Conservation (phyloP, 35 echinoderm and acorn worm genomes). For the Heliocidaris tuberculata region DNA sequence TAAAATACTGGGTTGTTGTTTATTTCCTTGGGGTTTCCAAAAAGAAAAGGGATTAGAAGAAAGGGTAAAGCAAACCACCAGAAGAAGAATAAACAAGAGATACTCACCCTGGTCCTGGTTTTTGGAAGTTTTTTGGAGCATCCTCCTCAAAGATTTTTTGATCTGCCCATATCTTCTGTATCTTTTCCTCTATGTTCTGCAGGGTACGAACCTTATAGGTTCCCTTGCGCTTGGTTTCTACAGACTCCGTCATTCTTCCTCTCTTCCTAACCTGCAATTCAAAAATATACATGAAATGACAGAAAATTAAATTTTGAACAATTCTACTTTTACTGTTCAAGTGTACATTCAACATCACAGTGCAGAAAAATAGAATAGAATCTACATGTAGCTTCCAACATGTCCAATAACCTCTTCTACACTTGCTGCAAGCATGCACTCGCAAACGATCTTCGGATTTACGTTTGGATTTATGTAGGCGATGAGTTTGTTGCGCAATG, state of each 20-base stretch:
- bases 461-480: too few species aligned
- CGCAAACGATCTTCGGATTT: too few species aligned
- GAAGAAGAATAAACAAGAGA: background rate
- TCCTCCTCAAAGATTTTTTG: constrained; percentile 96
- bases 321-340: background rate
- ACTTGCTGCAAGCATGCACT: too few species aligned
- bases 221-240: constrained; percentile 79
- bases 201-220: constrained; percentile 79
- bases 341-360: background rate
- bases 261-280: background rate
- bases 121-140: constrained; percentile 74
- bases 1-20: too few species aligned
- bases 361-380: background rate
- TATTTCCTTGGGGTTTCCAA: background rate
- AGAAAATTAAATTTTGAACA: too few species aligned
- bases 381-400: too few species aligned
- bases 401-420: too few species aligned
- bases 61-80: background rate
- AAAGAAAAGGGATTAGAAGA: background rate
- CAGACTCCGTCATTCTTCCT: constrained; percentile 45
- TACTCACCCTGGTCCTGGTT: constrained; percentile 75
- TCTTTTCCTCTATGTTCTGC: constrained; percentile 76
- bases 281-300: too few species aligned
- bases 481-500: too few species aligned
- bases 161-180: constrained; percentile 79